A percentile compares a stretch with the other conserved stretches of the same genome.
These are phyloP conservation scores for Poeciliopsis paucimaculata DNA, from an alignment of 2,797 vertebrate genomes.

Conservation along the genomic window DNA sequence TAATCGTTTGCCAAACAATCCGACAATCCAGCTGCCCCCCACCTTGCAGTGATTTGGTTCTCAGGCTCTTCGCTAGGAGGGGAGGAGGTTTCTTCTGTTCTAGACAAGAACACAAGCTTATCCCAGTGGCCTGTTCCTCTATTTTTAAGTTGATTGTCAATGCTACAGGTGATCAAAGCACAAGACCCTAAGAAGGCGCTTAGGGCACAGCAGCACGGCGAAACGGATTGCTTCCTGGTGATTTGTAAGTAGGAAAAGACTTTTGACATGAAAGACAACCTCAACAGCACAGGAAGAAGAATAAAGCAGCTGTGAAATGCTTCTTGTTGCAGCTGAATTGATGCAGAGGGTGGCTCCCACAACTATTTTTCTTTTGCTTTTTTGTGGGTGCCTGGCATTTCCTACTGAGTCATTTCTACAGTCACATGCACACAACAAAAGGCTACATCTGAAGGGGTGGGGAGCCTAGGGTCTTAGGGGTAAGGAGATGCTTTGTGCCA, in stretches of 20 bases:
- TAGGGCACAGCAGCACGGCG: constrained; percentile 81
- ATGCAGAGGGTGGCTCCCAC: constrained; percentile 73
- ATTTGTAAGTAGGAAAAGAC: constrained; percentile 94
- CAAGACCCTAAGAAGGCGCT: constrained; percentile 84
- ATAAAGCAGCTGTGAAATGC: constrained; percentile 90
- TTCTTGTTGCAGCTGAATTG: constrained; percentile 88
- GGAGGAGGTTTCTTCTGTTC: constrained; percentile 50
- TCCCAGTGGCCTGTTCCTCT: constrained; percentile 75
- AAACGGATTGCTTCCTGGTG: constrained; percentile 86
- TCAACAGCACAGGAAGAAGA: constrained; percentile 87
- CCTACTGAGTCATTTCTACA: constrained; percentile 87
- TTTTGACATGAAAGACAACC: constrained; percentile 92
- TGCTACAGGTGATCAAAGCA: constrained; percentile 89
- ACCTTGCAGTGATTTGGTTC: constrained; percentile 70
- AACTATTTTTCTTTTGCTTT: constrained; percentile 69
- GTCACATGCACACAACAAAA: constrained; percentile 88
- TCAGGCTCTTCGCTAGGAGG: constrained; percentile 71
- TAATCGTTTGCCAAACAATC: constrained; percentile 70
- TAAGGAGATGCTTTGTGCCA: constrained; percentile 71
- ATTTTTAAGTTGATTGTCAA: constrained; percentile 85
- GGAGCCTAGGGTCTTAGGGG: constrained; percentile 78
- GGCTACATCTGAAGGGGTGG: constrained; percentile 83
- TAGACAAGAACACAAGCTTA: constrained; percentile 79
- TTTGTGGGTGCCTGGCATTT: constrained; percentile 80
- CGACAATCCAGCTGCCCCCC: constrained; percentile 41